A percentile compares a stretch with the other conserved stretches of the same genome.
These are phyloP conservation scores for Gallinago media DNA, from an alignment of 2,113 vertebrate species.

Conservation along the genomic window DNA sequence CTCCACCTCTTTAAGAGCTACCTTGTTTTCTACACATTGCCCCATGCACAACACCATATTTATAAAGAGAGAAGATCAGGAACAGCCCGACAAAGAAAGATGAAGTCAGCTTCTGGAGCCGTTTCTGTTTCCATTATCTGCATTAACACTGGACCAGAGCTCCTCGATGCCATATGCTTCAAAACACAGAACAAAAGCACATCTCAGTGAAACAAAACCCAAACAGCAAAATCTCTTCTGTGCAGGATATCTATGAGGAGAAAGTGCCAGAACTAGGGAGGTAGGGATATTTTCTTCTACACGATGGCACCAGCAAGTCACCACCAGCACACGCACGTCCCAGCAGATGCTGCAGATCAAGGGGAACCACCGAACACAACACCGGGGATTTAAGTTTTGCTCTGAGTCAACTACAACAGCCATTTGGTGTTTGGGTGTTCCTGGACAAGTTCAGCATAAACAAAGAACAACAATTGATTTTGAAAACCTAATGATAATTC, in stretches of 20 bases:
- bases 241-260: background rate
- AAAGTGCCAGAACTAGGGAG: background rate
- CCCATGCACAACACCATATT: background rate
- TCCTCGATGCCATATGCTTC: background rate
- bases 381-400: background rate
- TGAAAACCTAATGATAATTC: background rate
- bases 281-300: background rate
- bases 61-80: background rate
- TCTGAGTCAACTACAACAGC: background rate
- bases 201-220: background rate
- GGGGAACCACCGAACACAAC: background rate
- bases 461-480: background rate
- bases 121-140: background rate
- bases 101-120: background rate
- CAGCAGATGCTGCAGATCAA: background rate
- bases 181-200: background rate
- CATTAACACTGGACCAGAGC: background rate
- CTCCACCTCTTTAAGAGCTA: background rate
- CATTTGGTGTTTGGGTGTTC: background rate
- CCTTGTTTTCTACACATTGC: background rate
- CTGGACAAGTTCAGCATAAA: background rate
- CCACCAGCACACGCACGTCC: accelerated
- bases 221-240: background rate
- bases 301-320: background rate
- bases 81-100: background rate